Base-by-base conservation (phyloP, 1,140 invertebrate genomes). In the Apis florea region DNA sequence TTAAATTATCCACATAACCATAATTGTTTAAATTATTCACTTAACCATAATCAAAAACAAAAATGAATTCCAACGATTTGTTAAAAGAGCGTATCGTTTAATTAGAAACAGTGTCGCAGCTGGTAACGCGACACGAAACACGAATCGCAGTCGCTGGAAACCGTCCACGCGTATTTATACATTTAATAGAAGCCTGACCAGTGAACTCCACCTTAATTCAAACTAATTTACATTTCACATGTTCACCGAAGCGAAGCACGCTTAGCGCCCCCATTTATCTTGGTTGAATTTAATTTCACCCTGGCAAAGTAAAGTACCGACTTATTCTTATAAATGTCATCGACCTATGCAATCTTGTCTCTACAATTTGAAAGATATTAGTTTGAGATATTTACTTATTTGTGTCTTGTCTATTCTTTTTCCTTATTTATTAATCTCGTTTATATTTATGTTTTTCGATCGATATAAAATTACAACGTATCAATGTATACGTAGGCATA, bases 241-340 rank as follows among this genome's bases (percentile, higher is more conserved):
- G 85, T 83, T 86, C 72, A 81, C 83, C 67, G 75, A 17, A 76
- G 51, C 54, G 54, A 51, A 51, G 21, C 83, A 24, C 63, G 81
- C 83, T 83, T 79, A 73, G 79, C 79, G 75, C 61, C 61, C 66
- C 70, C 88, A 89, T 91, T 89, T 85, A 81, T 91, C 89, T 90
- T 86, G 86, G 86, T 89, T 90, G 88, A 89, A 90, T 91, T 91
- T 90, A 89, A 91, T 90, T 89, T 90, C 84, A 81, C 56, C 81
- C 54, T 58, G 81, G 73, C 72, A 63, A 40, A 79, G 81, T 85
- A 86, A 88, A 88, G 84, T 89, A 80, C 67, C 83, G 83, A 83
- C 86, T 24, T 88, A 89, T 90, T 89, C 88, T 90, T 89, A 90
- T 70, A 63, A 79, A 85, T 73, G n/a, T 64, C 64, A 40, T 63